Evolutionary conservation across 1,140 invertebrate genomes (phyloP), one percentile per base, ranked within the genome.

Genomic region (Aphis gossypii): DNA sequence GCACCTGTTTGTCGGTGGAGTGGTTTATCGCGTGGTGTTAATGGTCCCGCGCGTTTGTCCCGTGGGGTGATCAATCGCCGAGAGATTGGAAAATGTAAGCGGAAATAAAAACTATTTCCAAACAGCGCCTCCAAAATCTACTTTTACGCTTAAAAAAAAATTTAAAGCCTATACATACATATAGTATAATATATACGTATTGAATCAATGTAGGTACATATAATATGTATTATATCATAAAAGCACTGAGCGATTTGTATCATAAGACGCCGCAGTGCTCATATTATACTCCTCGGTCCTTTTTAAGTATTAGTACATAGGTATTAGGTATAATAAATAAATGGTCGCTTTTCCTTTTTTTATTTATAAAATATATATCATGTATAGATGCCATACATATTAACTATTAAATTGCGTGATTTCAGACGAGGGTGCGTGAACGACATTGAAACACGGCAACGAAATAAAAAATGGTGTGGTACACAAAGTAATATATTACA

Each of bases 1-100:
- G 48, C 92, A 93, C 92, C 92, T 93, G 92, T 93, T 93, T 93
- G 82, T 90, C 82, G 60, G 56, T 38, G 38, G 9, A 92, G 90
- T 51, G 60, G 56, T 92, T 82, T 92, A 92, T 60, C 51, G 54
- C 35, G 88, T 51, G 90, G 30, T 38, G 54, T 60, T 90, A 68
- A 60, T 90, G 51, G 89, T 21, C 38, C 9, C 89, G 11, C n/a
- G 20, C 38, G 56, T 60, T 60, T 90, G 48, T 88, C 87, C 87
- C 89, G 54, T 56, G 54, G 90, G 68, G n/a, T 38, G 46, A 92
- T 92, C 90, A 82, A 83, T 92, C 68, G 90, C n/a, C 90, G 68
- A 18, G 68, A 92, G 54, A 82, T 83, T 92, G 6, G 38, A 84
- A 51, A 88, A 88, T 76, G 60, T 76, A 76, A 76, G 60, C 60